Evolutionary conservation across 2,797 vertebrate species (phyloP), one percentile per base, ranked within the genome.

Genomic region (Scolopax bukidnonensis): DNA sequence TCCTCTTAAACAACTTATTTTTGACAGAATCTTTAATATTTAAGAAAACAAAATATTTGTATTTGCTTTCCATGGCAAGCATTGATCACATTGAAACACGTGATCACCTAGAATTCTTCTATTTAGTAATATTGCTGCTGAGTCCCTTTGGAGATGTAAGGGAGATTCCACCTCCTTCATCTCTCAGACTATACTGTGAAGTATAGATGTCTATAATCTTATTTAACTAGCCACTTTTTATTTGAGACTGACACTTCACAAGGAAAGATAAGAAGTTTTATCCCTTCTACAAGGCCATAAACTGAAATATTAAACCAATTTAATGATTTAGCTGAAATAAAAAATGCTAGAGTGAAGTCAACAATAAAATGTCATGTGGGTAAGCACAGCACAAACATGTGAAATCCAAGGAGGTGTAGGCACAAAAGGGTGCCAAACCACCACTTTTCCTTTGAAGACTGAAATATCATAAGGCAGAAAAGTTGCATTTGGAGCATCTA

Each of bases 311-410:
- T 78, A 68, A 87, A 53, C 32, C 1, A 20, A 38, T 36, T 28
- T 6, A 64, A 81, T n/a, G 0, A 48, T 47, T 51, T 32, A 82
- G 10, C 9, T 18, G 21, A 60, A 16, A 56, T 18, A 69, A 43
- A 18, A 78, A 76, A 11, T 19, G 5, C 21, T 68, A 75, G 16
- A 53, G 43, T 51, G 13, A 54, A 93, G 19, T 41, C 19, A 81
- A 59, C 3, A 3, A 32, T 40, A 20, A 91, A 73, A 16, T 11
- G 3, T 24, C 40, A 11, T 12, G 25, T 43, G n/a, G 10, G 27
- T 56, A 25, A 60, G 16, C 0, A 0, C 11, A 14, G 12, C 25
- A 67, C 5, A 74, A 74, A 70, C 0, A 3, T 12, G 4, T 36
- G 40, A 87, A 87, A 63, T 20, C 12, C 15, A 43, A 30, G 40